phyloP scores from a whole-genome alignment of 2,888 invertebrate genomes.

The Machimus rusticus region DNA sequence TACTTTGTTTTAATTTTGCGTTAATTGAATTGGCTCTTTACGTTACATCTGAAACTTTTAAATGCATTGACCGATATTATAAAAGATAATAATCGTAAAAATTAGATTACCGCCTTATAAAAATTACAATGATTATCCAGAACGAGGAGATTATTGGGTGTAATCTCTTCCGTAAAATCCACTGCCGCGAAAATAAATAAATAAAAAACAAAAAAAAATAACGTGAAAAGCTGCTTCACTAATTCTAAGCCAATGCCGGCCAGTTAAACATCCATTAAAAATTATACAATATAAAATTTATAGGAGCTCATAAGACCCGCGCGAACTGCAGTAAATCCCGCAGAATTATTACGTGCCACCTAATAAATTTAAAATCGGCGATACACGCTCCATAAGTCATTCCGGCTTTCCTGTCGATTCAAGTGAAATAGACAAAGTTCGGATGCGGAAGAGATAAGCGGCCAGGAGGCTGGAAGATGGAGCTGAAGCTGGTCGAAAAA shows the following conservation, averaged over 20 bases:
- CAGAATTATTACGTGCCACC: neutral
- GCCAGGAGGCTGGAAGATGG: neutral
- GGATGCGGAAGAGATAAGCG: constrained; percentile 40
- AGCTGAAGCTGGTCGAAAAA: neutral
- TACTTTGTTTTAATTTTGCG: too few relatives aligned
- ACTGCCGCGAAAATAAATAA: neutral
- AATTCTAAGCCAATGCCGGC: neutral
- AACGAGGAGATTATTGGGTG: neutral
- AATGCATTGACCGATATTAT: neutral
- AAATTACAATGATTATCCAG: neutral
- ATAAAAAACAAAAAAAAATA: neutral
- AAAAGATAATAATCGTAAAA: neutral
- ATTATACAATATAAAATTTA: neutral
- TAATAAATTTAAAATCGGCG: neutral
- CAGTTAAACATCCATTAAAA: neutral
- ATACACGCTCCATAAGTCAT: constrained; percentile 1
- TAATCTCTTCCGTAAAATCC: neutral
- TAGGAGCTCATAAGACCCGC: neutral
- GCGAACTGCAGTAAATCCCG: neutral
- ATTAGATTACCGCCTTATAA: neutral
- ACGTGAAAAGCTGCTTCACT: neutral
- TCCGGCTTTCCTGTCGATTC: constrained; percentile 19
- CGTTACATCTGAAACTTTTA: too few relatives aligned
- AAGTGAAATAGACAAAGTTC: constrained; percentile 42
- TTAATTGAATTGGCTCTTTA: too few relatives aligned